Evolutionary conservation across 2,888 invertebrate genomes (phyloP), one percentile per base, ranked within the genome.

Genomic region (Morpho deidamia): DNA sequence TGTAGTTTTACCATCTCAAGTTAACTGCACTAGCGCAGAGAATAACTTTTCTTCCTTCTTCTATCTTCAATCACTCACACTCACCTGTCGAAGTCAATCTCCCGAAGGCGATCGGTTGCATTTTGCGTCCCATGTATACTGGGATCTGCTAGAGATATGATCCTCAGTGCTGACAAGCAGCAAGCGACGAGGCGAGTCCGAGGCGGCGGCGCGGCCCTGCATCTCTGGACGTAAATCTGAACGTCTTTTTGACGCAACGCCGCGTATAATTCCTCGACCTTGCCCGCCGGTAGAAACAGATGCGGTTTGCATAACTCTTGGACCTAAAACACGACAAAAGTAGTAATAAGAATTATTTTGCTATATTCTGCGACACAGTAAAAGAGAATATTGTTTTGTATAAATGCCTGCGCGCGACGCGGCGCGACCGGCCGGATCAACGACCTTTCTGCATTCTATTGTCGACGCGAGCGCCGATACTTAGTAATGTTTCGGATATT

Each of bases 191-290:
- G 91, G 40, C 96, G 91, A 66, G 91, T 58, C 75, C 91, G 60
- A 84, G 91, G 67, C 90, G 91, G 78, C 91, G 94, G 90, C 92
- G 92, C 82, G 93, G 95, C 76, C 51, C 87, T 77, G 37, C 78
- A 74, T 0, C 88, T 72, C 78, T 98, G 97, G 55, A 99, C 95
- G 83, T 99, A 99, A 70, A 99, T 98, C 79, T 98, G 97, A 0
- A 97, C 96, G 81, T 97, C 97, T 74, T 96, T 97, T 72, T 95
- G 95, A 8, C 94, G 94, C 63, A 99, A 83, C 64, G 95, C 96
- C 0, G 94, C 92, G 78, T 97, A 96, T 9, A 99, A 88, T 71
- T 97, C 96, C 66, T 99, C 98, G 0, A 96, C 94, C 72, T 96
- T 96, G 1, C 93, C 95, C 8, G 94, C 94, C 0, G 97, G 96